Evolutionary conservation across 2,888 invertebrate species (phyloP), one percentile per base, ranked within the genome.

Genomic region (Heliconius charithonia): DNA sequence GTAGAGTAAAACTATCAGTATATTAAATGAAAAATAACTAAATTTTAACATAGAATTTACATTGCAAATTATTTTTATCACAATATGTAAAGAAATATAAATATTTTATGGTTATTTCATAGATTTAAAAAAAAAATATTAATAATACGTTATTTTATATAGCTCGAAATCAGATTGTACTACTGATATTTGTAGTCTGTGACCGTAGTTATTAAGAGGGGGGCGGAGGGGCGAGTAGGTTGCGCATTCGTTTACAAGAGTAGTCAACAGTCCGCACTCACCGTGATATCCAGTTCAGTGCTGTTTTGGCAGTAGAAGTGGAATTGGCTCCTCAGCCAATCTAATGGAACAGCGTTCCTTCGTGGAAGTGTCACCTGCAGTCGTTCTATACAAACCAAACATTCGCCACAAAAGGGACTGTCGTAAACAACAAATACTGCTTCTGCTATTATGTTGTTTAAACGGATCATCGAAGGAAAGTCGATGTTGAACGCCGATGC

Each of bases 401-500:
- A 94, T 94, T 91, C 93, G 90, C 81, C 89, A 91, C 84, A 92
- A 93, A 86, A 91, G 93, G 77, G 93, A 93, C 83, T 95, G 94
- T 87, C 89, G 94, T 81, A 95, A 95, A 86, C 94, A 94, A 87
- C 94, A 95, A 87, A 94, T 95, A 81, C 89, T 95, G 81, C 86
- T 95, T 51, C 87, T 95, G 81, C 88, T 95, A 93, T 89, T 95
- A 95, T 95, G 95, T 89, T 95, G 95, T 91, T 94, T 94, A 94
- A 95, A 95, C 95, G 95, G 94, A 90, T 95, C 95, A 89, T 95
- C 92, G 92, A 95, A 94, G 90, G 95, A 95, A 94, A 95, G 87
- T 93, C 95, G 92, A 89, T 94, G 94, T 91, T 95, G 95, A 95
- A 93, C 82, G 87, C 88, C 77, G 90, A 92, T 84, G 86, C 84